Evolutionary conservation across 2,888 invertebrate species (phyloP), one percentile per base, ranked within the genome.

Genomic region (Celastrina argiolus): DNA sequence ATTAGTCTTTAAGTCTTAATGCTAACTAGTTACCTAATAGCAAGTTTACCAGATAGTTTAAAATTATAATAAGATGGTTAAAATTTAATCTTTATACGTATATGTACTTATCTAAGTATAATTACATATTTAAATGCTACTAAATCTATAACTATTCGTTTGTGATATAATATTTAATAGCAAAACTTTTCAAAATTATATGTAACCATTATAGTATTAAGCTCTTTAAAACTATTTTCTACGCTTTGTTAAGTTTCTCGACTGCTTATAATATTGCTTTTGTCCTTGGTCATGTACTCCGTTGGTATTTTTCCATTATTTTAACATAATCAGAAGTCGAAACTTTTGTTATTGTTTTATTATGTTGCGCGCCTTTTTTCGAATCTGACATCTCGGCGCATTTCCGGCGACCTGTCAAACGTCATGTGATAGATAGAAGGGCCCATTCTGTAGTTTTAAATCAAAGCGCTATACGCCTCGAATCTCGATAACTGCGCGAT

Each of bases 391-490:
- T 87, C 75, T 83, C 81, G 76, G 75, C 77, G 81, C 81, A 82
- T 86, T 88, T 87, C 88, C 88, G 87, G 82, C 83, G 87, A 88
- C 80, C 91, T 91, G 91, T 91, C 91, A 91, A 89, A 89, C 87
- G 85, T 89, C 91, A 91, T 90, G 88, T 91, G 91, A 90, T 90
- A 87, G 86, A 90, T 89, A 89, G 88, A 91, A 91, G 91, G 91
- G 91, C 88, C 85, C 88, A 88, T 84, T 89, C 84, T 79, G 81
- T 80, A 74, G 88, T 89, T 88, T 88, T 90, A 91, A 91, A 89
- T 89, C 87, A 88, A 88, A 88, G 83, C 87, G 87, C 85, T 83
- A 85, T 85, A 85, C 80, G 81, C 78, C 76, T 83, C 78, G 82
- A 80, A 81, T 84, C 84, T 83, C 86, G 84, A 86, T 87, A 87